Percentiles rank a stretch among this genome's conserved stretches.
phyloP scores from a whole-genome alignment of 2,888 invertebrate species.

The Danaus chrysippus region DNA sequence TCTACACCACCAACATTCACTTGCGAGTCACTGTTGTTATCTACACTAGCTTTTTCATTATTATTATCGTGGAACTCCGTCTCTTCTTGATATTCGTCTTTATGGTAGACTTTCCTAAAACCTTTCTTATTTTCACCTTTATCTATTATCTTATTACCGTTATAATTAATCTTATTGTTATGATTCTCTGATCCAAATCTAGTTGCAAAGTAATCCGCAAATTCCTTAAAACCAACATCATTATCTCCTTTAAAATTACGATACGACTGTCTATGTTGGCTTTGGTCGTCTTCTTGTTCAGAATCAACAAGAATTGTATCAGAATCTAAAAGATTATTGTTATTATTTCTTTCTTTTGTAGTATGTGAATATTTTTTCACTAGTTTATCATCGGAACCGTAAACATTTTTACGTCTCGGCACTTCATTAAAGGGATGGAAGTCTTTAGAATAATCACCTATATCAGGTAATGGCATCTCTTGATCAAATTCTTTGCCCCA shows the following conservation, averaged over 20 bases:
- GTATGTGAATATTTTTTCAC: slow-evolving; percentile 25
- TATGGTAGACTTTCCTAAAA: slow-evolving; percentile 62
- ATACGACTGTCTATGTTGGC: slow-evolving; percentile 35
- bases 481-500: slow-evolving; percentile 55
- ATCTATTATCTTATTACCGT: slow-evolving; percentile 47
- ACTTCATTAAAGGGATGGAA: slow-evolving; percentile 38
- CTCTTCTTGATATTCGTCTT: slow-evolving; percentile 67
- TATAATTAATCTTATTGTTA: slow-evolving; percentile 47
- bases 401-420: slow-evolving; percentile 17
- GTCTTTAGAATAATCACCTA: slow-evolving; percentile 36
- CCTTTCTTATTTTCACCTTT: slow-evolving; percentile 61
- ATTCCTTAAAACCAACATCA: slow-evolving; percentile 52
- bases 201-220: slow-evolving; percentile 57
- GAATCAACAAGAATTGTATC: slow-evolving; percentile 42
- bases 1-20: too few relatives aligned
- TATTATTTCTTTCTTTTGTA: slow-evolving; percentile 37
- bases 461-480: slow-evolving; percentile 30
- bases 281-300: slow-evolving; percentile 35
- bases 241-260: slow-evolving; percentile 40
- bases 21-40: too few relatives aligned
- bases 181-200: slow-evolving; percentile 57
- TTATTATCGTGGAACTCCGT: slow-evolving; percentile 65
- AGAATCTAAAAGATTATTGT: slow-evolving; percentile 38
- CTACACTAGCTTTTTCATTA: slow-evolving; percentile 38
- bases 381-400: slow-evolving; percentile 3